These are phyloP conservation scores for Chiloscyllium punctatum DNA, from an alignment of 2,797 vertebrate species.

Conservation along the genomic window DNA sequence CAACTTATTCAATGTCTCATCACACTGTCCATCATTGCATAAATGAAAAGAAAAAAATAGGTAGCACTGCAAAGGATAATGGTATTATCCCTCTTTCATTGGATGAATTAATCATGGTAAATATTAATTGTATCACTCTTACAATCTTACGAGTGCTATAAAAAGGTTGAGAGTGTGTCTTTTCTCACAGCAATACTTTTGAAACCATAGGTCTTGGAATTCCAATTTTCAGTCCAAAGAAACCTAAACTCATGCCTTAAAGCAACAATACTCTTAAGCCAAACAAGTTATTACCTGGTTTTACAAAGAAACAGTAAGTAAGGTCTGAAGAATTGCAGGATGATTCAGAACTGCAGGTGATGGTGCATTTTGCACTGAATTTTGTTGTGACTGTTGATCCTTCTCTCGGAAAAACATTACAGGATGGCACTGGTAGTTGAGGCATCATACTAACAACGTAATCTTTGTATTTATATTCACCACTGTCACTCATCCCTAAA, in stretches of 20 bases:
- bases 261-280: neutral
- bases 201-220: neutral
- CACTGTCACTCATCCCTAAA: neutral
- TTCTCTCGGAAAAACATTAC: constrained; percentile 58
- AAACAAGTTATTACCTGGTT: constrained; percentile 47
- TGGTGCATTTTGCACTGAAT: constrained; percentile 66
- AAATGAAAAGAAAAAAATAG: neutral
- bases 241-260: neutral
- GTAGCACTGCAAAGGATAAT: neutral
- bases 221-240: neutral
- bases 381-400: constrained; percentile 66
- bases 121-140: neutral
- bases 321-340: constrained; percentile 40
- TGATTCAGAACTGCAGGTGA: constrained; percentile 46
- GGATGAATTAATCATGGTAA: neutral
- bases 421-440: constrained; percentile 47
- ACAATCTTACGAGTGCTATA: neutral
- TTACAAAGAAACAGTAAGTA: constrained; percentile 68
- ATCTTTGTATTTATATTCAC: constrained; percentile 41
- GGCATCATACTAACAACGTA: constrained; percentile 49
- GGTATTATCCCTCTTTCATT: neutral
- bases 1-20: neutral
- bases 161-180: neutral
- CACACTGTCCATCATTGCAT: neutral
- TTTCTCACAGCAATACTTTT: neutral